Percentiles rank a stretch among this genome's conserved stretches.
Evolutionary conservation across 2,113 vertebrate genomes (phyloP).

Genomic region (Lanius ludovicianus): DNA sequence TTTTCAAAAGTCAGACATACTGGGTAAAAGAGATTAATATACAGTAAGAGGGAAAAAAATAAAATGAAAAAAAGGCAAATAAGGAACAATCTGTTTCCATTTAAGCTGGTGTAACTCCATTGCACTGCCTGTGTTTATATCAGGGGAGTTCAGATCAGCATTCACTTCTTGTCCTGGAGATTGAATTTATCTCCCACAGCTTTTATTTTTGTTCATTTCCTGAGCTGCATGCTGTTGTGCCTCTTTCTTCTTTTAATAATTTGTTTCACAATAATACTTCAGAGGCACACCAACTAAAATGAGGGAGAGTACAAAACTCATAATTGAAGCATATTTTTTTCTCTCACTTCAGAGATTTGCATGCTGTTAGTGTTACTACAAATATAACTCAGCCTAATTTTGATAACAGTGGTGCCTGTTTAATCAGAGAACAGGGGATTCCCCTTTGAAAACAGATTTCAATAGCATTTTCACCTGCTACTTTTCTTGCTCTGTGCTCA

Average conservation of each 20-base stretch:
- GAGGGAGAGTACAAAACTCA: background rate
- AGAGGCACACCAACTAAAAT: background rate
- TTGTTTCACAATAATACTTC: background rate
- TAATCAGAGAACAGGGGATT: background rate
- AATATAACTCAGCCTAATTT: background rate
- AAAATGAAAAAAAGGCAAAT: background rate
- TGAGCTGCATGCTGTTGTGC: background rate
- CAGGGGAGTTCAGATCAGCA: background rate
- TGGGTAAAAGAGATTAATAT: background rate
- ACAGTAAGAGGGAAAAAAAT: background rate
- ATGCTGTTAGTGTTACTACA: background rate
- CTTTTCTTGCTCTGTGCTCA: background rate
- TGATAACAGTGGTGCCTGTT: background rate
- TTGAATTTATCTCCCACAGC: constrained; percentile 31
- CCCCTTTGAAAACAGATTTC: background rate
- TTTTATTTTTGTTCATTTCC: constrained; percentile 23
- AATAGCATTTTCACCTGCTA: background rate
- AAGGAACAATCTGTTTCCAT: background rate
- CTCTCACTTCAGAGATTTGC: background rate
- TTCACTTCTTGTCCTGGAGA: background rate
- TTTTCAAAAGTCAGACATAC: background rate
- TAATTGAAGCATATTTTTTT: constrained; percentile 10
- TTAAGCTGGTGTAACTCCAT: background rate
- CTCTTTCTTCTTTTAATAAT: constrained; percentile 27
- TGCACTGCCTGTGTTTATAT: background rate